A percentile compares a stretch with the other conserved stretches of the same genome.
Evolutionary conservation across 2,888 invertebrate species (phyloP).

Genomic region (Pristionchus exspectatus): DNA sequence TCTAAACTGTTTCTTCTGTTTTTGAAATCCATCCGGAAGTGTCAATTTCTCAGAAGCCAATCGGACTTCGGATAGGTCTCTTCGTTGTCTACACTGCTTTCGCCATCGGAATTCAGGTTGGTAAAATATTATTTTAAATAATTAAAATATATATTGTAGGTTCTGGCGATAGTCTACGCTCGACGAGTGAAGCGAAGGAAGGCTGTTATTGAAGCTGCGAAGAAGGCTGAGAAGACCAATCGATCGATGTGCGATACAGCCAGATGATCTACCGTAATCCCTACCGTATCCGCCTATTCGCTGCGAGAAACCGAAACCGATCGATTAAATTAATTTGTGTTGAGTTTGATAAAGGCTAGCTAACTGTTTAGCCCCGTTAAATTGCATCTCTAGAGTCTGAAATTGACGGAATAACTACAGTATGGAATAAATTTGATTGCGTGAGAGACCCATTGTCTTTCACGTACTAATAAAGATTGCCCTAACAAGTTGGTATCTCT

Average conservation of each 20-base stretch:
- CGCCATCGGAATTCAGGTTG: background rate
- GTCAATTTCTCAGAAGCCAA: background rate
- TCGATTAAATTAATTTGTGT: background rate
- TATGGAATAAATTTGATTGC: background rate
- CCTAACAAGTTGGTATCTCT: slow-evolving; percentile 12
- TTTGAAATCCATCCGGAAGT: background rate
- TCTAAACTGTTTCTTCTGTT: background rate
- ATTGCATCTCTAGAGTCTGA: no score
- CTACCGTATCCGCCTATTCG: background rate
- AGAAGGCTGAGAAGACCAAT: background rate
- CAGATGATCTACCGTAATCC: slow-evolving; percentile 24
- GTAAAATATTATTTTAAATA: background rate
- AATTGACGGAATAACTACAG: background rate
- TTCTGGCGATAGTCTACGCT: background rate
- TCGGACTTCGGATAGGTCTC: background rate
- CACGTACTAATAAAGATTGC: background rate
- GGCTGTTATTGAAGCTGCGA: background rate
- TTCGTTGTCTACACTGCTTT: background rate
- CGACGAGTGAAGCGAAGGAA: slow-evolving; percentile 12
- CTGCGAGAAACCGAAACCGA: background rate
- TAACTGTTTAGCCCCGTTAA: background rate
- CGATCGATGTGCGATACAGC: background rate
- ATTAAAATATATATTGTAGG: background rate
- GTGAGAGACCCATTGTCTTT: background rate
- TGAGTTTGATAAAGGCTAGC: slow-evolving; percentile 2